Base-by-base conservation (phyloP, 2,113 vertebrate genomes). In the Leiothrix lutea region DNA sequence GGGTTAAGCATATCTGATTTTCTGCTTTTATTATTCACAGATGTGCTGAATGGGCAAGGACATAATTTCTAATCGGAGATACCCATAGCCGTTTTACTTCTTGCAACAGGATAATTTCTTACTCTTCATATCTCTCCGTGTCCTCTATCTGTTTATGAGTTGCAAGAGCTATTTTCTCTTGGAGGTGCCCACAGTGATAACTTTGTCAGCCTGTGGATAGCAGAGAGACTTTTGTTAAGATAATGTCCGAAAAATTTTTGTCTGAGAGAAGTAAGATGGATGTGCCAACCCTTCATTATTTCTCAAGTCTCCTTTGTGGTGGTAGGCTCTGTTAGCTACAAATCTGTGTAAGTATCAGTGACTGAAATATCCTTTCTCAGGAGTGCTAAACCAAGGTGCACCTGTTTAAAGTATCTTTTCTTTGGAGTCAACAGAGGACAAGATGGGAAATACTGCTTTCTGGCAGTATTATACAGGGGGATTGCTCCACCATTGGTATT, bases 401-500 rank as follows among this genome's bases (percentile, higher is more conserved):
- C 18, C 7, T 54, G 13, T 38, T 18, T 56, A 61, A 88, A 61
- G 7, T 67, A 72, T 12, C 2, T 38, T 53, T 86, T 69, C 7
- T 61, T 75, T 24, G 33, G 8, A 56, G 31, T 54, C 28, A 80
- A 26, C 8, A 64, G 29, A 62, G 8, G 6, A 12, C 1, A 13
- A 61, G 9, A 61, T 40, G 17, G 47, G 19, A 31, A n/a, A 14
- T 42, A 14, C 36, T 2, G 1, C 17, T 83, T 88, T 70, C 40
- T 91, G 65, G 15, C 5, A 45, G 47, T 50, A 42, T 20, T 65
- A 6, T 13, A 56, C 6, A 12, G 14, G 21, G 12, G 7, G 9
- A 29, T 69, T 53, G 7, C 5, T 88, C 22, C 28, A 33, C 16
- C 18, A 13, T 1, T 40, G 61, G 14, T 9, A 12, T 0, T 60